These are phyloP conservation scores for Gorsachius goisagi DNA, from an alignment of 2,113 vertebrate genomes.

Conservation along the genomic window DNA sequence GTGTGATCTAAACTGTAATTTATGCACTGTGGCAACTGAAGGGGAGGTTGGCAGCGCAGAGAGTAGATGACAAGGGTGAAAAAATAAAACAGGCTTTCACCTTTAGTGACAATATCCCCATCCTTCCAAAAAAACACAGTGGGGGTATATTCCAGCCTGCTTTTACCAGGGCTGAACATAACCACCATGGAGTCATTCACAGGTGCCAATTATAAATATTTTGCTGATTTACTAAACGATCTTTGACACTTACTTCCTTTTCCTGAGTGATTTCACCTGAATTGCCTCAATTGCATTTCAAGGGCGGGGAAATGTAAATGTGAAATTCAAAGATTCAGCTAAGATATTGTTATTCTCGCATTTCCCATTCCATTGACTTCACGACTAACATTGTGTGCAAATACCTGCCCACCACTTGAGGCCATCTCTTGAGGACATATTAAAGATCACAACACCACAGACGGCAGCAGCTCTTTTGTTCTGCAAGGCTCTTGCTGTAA, in stretches of 20 bases:
- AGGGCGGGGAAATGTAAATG: not conserved
- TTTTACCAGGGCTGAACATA: not conserved
- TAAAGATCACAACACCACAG: not conserved
- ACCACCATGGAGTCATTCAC: not conserved
- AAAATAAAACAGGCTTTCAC: slow-evolving; percentile 68
- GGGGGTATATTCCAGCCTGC: slow-evolving; percentile 2
- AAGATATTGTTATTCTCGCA: not conserved
- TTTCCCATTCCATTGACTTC: not conserved
- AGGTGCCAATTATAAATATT: not conserved
- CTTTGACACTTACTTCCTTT: not conserved
- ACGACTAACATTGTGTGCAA: accelerated
- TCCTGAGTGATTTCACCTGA: slow-evolving; percentile 1
- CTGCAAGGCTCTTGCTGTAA: slow-evolving; percentile 13
- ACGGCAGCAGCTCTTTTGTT: slow-evolving; percentile 36
- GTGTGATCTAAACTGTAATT: slow-evolving; percentile 63
- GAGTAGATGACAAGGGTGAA: slow-evolving; percentile 65
- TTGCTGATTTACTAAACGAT: not conserved
- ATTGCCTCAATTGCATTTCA: not conserved
- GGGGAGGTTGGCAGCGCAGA: slow-evolving; percentile 62
- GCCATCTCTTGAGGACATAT: not conserved
- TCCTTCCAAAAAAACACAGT: slow-evolving; percentile 19
- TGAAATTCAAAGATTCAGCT: not conserved
- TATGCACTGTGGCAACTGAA: slow-evolving; percentile 68
- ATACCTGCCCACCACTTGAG: not conserved
- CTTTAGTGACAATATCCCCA: slow-evolving; percentile 52